Conservation (phyloP, 2,797 vertebrate species). For the Etheostoma nigrum region DNA sequence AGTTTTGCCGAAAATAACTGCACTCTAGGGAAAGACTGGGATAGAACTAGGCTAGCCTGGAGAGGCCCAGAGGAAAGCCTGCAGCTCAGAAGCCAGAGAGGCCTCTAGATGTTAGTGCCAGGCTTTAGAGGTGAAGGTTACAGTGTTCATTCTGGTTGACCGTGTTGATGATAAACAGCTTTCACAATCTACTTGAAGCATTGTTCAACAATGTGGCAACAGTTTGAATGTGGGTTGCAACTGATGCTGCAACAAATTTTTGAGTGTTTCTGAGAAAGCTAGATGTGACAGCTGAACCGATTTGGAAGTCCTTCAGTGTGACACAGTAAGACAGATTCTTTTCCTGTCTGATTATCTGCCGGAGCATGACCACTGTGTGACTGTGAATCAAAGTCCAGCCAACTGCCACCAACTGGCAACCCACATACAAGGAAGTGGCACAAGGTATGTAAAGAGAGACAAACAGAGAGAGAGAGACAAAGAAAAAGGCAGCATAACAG, state of each 20-base stretch:
- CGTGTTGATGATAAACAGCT: conserved; percentile 38
- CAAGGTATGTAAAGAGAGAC: conserved; percentile 22
- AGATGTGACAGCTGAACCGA: conserved; percentile 12
- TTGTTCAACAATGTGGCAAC: conserved; percentile 42
- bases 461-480: conserved; percentile 26
- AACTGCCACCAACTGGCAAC: conserved; percentile 4
- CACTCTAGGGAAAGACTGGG: conserved; percentile 62
- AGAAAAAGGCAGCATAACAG: conserved; percentile 17
- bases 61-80: conserved; percentile 58
- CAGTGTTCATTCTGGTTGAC: conserved; percentile 22
- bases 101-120: conserved; percentile 34
- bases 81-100: conserved; percentile 41
- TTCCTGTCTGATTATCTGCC: conserved; percentile 19
- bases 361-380: not conserved
- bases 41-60: conserved; percentile 74
- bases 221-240: conserved; percentile 17
- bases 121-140: conserved; percentile 45
- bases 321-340: conserved; percentile 20
- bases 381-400: conserved; percentile 20
- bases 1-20: conserved; percentile 74
- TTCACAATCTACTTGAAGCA: conserved; percentile 25
- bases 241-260: conserved; percentile 39
- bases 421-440: conserved; percentile 15
- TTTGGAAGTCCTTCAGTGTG: conserved; percentile 8
- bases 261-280: conserved; percentile 21